phyloP scores from a whole-genome alignment of 2,113 vertebrate species.

The Cepphus grylle region DNA sequence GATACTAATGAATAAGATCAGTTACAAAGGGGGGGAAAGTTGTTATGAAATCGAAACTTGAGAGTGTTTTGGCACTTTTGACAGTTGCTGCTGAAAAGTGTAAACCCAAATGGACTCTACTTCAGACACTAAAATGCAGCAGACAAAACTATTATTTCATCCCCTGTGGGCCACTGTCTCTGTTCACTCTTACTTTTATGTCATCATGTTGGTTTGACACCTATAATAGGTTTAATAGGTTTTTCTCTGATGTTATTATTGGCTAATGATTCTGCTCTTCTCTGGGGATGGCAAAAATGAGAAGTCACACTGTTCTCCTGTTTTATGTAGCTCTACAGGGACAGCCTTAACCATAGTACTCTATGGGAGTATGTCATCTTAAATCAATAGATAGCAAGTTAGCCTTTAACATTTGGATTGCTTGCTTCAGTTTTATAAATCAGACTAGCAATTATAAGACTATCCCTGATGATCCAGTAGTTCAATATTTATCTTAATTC shows the following conservation, averaged over 20 bases:
- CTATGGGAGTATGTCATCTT: not conserved
- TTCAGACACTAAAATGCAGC: constrained; percentile 11
- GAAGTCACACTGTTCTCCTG: constrained; percentile 15
- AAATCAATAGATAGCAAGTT: constrained; percentile 42
- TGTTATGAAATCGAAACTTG: constrained; percentile 44
- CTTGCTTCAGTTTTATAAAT: constrained; percentile 43
- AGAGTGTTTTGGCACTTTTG: constrained; percentile 24
- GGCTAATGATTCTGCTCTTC: constrained; percentile 49
- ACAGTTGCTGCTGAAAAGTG: constrained; percentile 43
- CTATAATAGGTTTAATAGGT: constrained; percentile 41
- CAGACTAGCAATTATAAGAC: constrained; percentile 14
- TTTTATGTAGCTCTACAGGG: constrained; percentile 31
- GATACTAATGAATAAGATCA: constrained; percentile 49
- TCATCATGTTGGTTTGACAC: constrained; percentile 46
- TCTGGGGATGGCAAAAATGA: constrained; percentile 42
- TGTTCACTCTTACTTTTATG: constrained; percentile 31
- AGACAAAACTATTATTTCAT: constrained; percentile 63
- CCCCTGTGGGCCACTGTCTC: not conserved
- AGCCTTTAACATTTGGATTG: constrained; percentile 43
- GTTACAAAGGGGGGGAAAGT: constrained; percentile 44
- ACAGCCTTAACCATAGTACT: not conserved
- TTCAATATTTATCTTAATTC: constrained; percentile 8
- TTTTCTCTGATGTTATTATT: constrained; percentile 50
- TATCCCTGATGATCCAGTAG: not conserved
- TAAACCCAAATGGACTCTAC: constrained; percentile 28